Evolutionary conservation across 1,140 invertebrate genomes (phyloP).

Genomic region (Solenopsis fugax): DNA sequence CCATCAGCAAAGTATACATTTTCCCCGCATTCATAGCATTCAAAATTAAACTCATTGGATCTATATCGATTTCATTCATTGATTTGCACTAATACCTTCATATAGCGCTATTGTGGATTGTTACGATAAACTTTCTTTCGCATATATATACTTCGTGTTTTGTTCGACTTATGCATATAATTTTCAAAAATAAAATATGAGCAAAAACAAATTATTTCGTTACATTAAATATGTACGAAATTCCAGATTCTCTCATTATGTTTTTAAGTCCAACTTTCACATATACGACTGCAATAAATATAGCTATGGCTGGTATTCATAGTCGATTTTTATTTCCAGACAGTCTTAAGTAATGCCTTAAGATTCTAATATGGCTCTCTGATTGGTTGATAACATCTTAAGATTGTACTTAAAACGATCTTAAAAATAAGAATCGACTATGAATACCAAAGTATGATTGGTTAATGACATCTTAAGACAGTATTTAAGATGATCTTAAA

Average conservation of each 20-base stretch:
- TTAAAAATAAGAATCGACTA: no score
- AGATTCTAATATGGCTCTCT: no score
- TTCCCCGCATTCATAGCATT: background rate
- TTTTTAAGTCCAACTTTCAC: background rate
- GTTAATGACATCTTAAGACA: no score
- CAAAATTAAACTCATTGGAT: background rate
- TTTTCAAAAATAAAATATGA: background rate
- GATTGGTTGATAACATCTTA: no score
- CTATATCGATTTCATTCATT: background rate
- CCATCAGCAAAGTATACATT: background rate
- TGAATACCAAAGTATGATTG: no score
- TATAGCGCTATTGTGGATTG: background rate
- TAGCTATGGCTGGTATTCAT: no score
- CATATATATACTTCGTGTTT: background rate
- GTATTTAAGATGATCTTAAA: no score
- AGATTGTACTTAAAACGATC: no score
- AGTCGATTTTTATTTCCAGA: no score
- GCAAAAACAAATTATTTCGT: background rate
- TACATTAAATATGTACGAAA: background rate
- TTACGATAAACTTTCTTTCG: background rate
- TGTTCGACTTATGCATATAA: background rate
- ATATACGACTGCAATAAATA: background rate
- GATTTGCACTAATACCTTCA: slow-evolving; percentile 3
- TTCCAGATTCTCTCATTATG: background rate
- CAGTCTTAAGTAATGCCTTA: no score